Conservation (phyloP, 1,140 invertebrate genomes). For the Saccostrea glomerata region DNA sequence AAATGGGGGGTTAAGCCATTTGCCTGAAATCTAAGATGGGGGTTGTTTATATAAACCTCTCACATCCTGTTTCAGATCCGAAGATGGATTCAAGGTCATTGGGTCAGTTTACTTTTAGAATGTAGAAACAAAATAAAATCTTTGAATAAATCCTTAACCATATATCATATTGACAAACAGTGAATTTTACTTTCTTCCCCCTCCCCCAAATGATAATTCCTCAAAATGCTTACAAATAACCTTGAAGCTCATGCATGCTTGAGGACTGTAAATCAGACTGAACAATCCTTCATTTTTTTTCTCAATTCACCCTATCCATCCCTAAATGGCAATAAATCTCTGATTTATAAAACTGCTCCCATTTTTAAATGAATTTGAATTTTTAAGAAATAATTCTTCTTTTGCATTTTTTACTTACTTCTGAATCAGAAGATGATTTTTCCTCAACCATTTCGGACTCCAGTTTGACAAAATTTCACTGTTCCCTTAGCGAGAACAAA, state of each 20-base stretch:
- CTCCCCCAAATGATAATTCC: no score
- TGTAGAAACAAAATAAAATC: background rate
- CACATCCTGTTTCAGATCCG: slow-evolving; percentile 1
- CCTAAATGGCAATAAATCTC: background rate
- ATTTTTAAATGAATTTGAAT: background rate
- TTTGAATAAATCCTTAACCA: no score
- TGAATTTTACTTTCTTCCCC: no score
- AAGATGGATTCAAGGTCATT: background rate
- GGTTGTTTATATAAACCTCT: slow-evolving; percentile 2
- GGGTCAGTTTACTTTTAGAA: background rate
- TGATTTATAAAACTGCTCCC: background rate
- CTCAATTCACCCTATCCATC: background rate
- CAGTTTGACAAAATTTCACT: background rate
- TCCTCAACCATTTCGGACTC: slow-evolving; percentile 3
- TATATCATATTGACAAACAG: no score
- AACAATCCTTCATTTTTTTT: no score
- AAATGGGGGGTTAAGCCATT: background rate
- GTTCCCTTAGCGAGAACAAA: background rate
- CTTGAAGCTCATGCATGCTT: no score
- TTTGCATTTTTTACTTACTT: background rate
- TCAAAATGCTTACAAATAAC: no score
- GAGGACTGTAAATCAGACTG: no score
- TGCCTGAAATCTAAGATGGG: background rate
- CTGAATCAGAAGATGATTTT: background rate
- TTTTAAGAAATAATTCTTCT: no score